These are phyloP conservation scores for Phenganax marumi DNA, from an alignment of 92 coral and sea anemone species.

Conservation along the genomic window DNA sequence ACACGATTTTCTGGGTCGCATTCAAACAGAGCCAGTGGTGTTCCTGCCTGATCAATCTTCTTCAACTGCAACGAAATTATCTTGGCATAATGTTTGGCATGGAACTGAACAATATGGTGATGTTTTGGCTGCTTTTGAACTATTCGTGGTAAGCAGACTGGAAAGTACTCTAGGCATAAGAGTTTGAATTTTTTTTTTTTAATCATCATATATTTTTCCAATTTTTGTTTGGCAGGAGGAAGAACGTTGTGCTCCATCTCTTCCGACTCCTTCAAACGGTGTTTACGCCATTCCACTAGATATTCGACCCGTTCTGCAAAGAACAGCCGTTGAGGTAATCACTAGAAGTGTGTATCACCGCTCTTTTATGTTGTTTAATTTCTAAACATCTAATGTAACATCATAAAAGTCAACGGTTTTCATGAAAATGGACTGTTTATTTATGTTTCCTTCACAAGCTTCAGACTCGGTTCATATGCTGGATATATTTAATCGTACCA, in stretches of 20 bases:
- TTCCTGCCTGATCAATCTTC: constrained; percentile 71
- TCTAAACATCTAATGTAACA: no score
- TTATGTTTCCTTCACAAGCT: no score
- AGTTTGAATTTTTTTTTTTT: neutral
- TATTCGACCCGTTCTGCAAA: constrained; percentile 85
- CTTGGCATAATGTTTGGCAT: constrained; percentile 71
- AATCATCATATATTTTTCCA: neutral
- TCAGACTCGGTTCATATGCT: no score
- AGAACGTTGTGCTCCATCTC: constrained; percentile 27
- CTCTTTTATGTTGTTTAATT: no score
- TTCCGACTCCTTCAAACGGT: constrained; percentile 34
- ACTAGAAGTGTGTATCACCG: neutral
- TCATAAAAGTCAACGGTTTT: no score
- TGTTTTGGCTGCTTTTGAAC: constrained; percentile 87
- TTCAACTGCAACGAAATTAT: constrained; percentile 66
- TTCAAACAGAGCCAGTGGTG: constrained; percentile 74
- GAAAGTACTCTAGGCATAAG: neutral
- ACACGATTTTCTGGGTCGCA: constrained; percentile 88
- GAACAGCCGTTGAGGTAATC: constrained; percentile 95
- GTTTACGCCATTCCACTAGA: constrained; percentile 78
- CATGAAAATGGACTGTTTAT: no score
- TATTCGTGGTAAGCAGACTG: constrained; percentile 66
- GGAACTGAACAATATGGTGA: constrained; percentile 78
- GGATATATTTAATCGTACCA: no score
- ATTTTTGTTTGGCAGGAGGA: constrained; percentile 19